Conservation (phyloP, 2,888 invertebrate genomes). For the Polylopha cassiicola region DNA sequence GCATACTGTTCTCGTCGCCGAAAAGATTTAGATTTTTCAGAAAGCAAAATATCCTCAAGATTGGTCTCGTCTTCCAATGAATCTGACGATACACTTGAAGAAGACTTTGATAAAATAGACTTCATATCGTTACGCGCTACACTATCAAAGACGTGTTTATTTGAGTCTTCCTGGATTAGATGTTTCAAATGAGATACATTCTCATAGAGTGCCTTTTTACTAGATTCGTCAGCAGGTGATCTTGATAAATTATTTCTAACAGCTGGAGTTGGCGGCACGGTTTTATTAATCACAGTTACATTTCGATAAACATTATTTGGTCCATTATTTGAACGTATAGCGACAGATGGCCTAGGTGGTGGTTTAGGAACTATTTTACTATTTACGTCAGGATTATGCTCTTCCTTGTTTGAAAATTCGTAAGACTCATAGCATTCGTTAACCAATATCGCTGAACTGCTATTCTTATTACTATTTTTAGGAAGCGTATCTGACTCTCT, state of each 20-base stretch:
- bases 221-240: conserved; percentile 34
- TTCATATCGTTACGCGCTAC: too few relatives aligned
- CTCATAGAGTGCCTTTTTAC: conserved; percentile 54
- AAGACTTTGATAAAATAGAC: conserved; percentile 59
- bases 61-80: conserved; percentile 67
- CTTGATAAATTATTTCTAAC: conserved; percentile 52
- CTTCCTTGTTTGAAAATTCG: conserved; percentile 39
- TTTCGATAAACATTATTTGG: conserved; percentile 61
- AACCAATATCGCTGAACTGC: conserved; percentile 50
- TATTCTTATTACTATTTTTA: conserved; percentile 40
- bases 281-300: conserved; percentile 38
- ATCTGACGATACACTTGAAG: conserved; percentile 58
- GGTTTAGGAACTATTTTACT: conserved; percentile 43
- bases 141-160: too few relatives aligned
- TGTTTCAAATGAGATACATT: conserved; percentile 48
- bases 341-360: conserved; percentile 47
- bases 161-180: conserved; percentile 45
- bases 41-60: conserved; percentile 67
- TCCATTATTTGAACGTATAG: conserved; percentile 27
- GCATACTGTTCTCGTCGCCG: conserved; percentile 43
- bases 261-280: conserved; percentile 53
- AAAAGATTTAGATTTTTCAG: conserved; percentile 69
- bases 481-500: conserved; percentile 38
- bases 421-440: conserved; percentile 70
- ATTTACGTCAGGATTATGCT: conserved; percentile 24